phyloP scores from a whole-genome alignment of 2,113 vertebrate genomes.

The Gopherus evgoodei region DNA sequence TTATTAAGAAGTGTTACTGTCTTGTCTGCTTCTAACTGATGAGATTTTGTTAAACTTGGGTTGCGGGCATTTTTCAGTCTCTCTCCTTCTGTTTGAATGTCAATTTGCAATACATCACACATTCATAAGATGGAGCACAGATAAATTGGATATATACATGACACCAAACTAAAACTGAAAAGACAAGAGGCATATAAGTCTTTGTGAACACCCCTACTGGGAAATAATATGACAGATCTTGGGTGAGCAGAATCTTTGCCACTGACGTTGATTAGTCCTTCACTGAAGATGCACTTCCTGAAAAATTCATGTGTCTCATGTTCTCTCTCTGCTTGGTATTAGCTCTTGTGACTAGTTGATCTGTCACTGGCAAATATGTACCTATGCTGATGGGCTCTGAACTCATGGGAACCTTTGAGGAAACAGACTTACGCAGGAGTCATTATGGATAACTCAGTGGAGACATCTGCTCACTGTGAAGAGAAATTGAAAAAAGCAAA shows the following conservation, averaged over 20 bases:
- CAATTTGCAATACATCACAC: not conserved
- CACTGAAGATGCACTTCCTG: not conserved
- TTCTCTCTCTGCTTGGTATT: slow-evolving; percentile 35
- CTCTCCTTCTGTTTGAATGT: not conserved
- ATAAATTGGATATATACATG: not conserved
- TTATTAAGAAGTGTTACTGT: slow-evolving; percentile 25
- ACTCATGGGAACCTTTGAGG: slow-evolving; percentile 35
- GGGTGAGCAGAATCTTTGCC: slow-evolving; percentile 13
- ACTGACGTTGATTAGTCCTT: slow-evolving; percentile 47
- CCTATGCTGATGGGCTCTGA: slow-evolving; percentile 42
- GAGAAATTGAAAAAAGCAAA: not conserved
- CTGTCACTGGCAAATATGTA: slow-evolving; percentile 29
- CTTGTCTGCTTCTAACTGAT: slow-evolving; percentile 17
- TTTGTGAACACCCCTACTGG: not conserved
- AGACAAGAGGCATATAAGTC: not conserved
- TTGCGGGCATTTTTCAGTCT: not conserved
- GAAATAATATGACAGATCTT: not conserved
- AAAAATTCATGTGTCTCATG: slow-evolving; percentile 22
- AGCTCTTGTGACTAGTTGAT: slow-evolving; percentile 24
- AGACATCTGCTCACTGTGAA: not conserved
- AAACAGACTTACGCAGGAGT: not conserved
- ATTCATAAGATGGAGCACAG: not conserved
- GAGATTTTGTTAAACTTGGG: slow-evolving; percentile 13
- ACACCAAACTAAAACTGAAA: not conserved
- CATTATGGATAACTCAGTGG: not conserved